Evolutionary conservation across 53 echinoderm and acorn worm species (phyloP).

Genomic region (Arbacia lixula): DNA sequence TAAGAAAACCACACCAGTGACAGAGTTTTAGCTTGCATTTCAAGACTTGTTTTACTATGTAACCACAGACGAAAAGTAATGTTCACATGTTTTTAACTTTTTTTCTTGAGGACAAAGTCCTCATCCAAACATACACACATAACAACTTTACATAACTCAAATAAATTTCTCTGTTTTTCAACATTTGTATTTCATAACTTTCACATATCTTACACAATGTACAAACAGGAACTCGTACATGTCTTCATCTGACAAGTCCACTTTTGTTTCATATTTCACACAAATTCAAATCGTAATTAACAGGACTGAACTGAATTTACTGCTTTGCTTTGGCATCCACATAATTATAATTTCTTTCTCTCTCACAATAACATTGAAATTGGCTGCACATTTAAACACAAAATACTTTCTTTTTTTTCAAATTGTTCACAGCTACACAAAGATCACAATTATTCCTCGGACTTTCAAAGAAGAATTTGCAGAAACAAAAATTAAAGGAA

Average conservation of each 20-base stretch:
- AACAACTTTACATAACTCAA: conserved; percentile 46
- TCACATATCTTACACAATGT: conserved; percentile 45
- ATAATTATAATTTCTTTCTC: not conserved
- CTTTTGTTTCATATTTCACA: conserved; percentile 34
- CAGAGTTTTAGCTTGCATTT: conserved; percentile 43
- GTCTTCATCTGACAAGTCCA: conserved; percentile 9
- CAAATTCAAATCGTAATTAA: conserved; percentile 19
- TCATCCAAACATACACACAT: conserved; percentile 43
- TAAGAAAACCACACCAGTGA: not conserved
- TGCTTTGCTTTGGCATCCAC: conserved; percentile 31
- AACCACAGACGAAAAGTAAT: conserved; percentile 42
- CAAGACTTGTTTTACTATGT: conserved; percentile 52
- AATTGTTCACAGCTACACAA: too few species aligned
- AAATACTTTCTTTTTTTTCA: too few species aligned
- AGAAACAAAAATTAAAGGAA: too few species aligned
- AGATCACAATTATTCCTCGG: too few species aligned
- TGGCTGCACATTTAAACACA: conserved; percentile 16
- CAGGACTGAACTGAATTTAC: conserved; percentile 27
- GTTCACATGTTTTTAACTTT: conserved; percentile 43
- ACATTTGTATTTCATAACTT: conserved; percentile 32
- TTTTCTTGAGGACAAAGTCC: conserved; percentile 34
- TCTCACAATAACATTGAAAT: not conserved
- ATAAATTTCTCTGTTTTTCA: conserved; percentile 17
- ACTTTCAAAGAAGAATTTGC: too few species aligned
- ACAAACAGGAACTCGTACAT: conserved; percentile 42